Evolutionary conservation across 2,797 vertebrate genomes (phyloP).

Genomic region (Thaleichthys pacificus): DNA sequence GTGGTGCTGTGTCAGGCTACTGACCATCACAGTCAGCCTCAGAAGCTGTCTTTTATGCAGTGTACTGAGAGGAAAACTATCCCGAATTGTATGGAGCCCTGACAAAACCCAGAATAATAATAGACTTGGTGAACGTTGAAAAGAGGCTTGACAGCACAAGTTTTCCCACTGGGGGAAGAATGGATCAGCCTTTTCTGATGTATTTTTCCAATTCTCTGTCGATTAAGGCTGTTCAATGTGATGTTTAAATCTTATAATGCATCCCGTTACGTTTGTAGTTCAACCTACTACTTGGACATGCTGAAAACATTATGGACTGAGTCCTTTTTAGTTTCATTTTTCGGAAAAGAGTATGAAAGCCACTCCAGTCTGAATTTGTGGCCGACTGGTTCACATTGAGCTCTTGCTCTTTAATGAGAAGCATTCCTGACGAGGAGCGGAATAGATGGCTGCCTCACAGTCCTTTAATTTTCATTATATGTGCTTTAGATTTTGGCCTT

Average conservation of each 20-base stretch:
- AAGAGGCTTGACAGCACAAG: neutral
- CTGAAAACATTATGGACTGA: slow-evolving; percentile 38
- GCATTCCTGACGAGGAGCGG: slow-evolving; percentile 51
- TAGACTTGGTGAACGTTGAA: neutral
- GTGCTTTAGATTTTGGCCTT: slow-evolving; percentile 68
- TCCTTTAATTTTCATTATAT: slow-evolving; percentile 69
- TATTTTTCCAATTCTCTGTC: neutral
- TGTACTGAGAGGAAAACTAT: neutral
- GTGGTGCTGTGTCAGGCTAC: neutral
- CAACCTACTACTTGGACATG: slow-evolving; percentile 23
- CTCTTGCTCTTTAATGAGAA: slow-evolving; percentile 51
- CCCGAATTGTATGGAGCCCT: neutral
- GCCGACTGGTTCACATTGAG: slow-evolving; percentile 47
- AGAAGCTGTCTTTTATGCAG: neutral
- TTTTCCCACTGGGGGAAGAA: neutral
- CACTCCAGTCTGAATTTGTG: slow-evolving; percentile 45
- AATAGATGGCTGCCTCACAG: slow-evolving; percentile 50
- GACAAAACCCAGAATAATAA: neutral
- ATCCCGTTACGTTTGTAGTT: slow-evolving; percentile 25
- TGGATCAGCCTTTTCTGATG: neutral
- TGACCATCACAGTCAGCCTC: neutral
- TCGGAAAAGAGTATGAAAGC: slow-evolving; percentile 25
- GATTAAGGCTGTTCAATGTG: neutral
- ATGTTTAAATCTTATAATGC: slow-evolving; percentile 18
- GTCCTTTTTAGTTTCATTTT: slow-evolving; percentile 18